Conservation (phyloP, 2,888 invertebrate genomes). For the Drosophila antonietae region DNA sequence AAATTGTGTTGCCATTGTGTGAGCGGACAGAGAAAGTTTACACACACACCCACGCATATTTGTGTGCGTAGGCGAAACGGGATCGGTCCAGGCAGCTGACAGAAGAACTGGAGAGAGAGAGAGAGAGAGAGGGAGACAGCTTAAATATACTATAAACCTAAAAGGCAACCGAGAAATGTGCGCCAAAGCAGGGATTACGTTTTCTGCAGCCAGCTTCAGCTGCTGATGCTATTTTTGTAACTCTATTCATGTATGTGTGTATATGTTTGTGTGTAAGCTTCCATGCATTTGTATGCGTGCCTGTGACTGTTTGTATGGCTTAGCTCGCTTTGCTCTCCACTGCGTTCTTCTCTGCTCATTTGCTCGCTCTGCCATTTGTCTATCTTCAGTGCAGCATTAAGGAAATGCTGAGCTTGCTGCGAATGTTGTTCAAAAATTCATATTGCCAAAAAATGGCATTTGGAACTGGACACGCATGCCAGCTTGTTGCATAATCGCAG, state of each 20-base stretch:
- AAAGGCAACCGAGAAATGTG: conserved; percentile 50
- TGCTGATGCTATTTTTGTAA: conserved; percentile 13
- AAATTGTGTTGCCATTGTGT: conserved; percentile 40
- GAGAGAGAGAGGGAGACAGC: conserved; percentile 1
- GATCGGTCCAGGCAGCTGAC: conserved; percentile 24
- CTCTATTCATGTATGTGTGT: neutral
- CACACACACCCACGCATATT: conserved; percentile 10
- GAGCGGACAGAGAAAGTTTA: conserved; percentile 19
- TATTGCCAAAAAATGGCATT: conserved; percentile 53
- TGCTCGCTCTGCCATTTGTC: neutral
- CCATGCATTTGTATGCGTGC: neutral
- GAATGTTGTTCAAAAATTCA: conserved; percentile 58
- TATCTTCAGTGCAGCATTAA: conserved; percentile 13
- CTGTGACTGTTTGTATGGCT: conserved; percentile 21
- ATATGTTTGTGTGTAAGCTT: conserved; percentile 14
- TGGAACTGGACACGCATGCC: conserved; percentile 36
- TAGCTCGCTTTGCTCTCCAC: conserved; percentile 18
- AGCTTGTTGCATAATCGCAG: conserved; percentile 68
- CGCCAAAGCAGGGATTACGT: conserved; percentile 63
- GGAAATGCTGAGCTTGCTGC: conserved; percentile 28
- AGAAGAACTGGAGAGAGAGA: neutral
- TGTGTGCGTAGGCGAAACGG: conserved; percentile 7
- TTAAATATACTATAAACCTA: conserved; percentile 53
- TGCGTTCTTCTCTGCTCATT: neutral
- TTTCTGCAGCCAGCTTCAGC: conserved; percentile 27